Evolutionary conservation across 1,140 invertebrate genomes (phyloP).

Genomic region (Rhopalosiphum padi): DNA sequence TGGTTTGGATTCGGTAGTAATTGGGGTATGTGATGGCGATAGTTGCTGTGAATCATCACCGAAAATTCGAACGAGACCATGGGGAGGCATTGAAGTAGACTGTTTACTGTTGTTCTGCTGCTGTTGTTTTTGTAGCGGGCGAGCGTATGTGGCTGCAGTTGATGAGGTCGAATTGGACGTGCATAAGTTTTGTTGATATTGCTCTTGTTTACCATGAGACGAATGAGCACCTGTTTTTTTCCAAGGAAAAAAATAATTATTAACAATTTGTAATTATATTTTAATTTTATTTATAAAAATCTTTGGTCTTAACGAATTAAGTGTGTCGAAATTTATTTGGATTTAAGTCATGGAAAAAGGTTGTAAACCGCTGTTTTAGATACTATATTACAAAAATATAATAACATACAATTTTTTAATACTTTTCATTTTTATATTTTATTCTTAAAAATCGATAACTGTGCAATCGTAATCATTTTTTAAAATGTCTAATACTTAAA

Average conservation of each 20-base stretch:
- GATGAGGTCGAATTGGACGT: neutral
- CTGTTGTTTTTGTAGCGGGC: constrained; percentile 18
- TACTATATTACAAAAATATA: neutral
- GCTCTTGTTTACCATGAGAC: neutral
- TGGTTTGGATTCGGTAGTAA: neutral
- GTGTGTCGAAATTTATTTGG: neutral
- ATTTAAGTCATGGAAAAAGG: neutral
- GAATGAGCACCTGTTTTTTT: neutral
- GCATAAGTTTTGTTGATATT: neutral
- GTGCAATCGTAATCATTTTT: neutral
- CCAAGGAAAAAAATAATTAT: neutral
- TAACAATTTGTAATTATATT: no score
- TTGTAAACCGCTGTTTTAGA: neutral
- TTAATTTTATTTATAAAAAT: no score
- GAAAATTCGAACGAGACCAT: neutral
- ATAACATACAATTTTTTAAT: no score
- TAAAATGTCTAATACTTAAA: neutral
- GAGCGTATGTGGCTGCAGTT: neutral
- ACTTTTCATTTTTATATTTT: neutral
- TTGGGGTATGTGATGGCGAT: neutral
- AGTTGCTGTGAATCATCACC: neutral
- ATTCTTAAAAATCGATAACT: neutral
- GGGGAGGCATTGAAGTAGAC: neutral
- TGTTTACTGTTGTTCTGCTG: neutral
- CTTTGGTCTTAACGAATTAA: neutral